Conservation (phyloP, 2,113 vertebrate species). For the Beaufortia kweichowensis region DNA sequence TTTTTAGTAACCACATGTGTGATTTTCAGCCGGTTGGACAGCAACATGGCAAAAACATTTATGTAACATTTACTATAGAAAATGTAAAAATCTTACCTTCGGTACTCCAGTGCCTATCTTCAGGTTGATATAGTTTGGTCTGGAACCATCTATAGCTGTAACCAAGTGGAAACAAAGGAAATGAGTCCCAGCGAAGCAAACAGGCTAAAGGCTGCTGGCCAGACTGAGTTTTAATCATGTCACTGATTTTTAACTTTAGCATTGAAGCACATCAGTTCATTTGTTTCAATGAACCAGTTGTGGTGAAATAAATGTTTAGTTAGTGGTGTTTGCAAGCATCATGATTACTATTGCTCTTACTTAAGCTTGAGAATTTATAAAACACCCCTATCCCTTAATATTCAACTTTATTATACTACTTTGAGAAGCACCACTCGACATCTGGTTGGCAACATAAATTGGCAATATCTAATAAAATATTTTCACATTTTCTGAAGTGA, state of each 20-base stretch:
- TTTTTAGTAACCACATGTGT: too few species aligned
- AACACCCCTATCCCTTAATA: too few species aligned
- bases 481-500: too few species aligned
- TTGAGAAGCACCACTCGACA: too few species aligned
- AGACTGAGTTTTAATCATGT: constrained; percentile 37
- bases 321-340: background rate
- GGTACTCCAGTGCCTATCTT: background rate
- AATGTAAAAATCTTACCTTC: background rate
- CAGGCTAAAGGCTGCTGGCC: constrained; percentile 2
- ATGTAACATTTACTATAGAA: background rate
- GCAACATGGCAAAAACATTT: too few species aligned
- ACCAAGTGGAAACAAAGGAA: constrained; percentile 33
- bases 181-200: constrained; percentile 36
- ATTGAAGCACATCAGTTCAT: background rate
- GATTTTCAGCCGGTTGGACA: too few species aligned
- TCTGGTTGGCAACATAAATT: too few species aligned
- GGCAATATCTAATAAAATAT: too few species aligned
- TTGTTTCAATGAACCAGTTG: constrained; percentile 1
- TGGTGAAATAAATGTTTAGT: too few species aligned
- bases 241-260: constrained; percentile 12
- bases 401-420: too few species aligned
- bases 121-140: constrained; percentile 25
- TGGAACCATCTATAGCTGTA: constrained; percentile 20
- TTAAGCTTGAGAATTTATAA: background rate
- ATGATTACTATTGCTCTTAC: background rate